These are phyloP conservation scores for Myrmophylax atrothorax DNA, from an alignment of 2,113 vertebrate species.

Conservation along the genomic window DNA sequence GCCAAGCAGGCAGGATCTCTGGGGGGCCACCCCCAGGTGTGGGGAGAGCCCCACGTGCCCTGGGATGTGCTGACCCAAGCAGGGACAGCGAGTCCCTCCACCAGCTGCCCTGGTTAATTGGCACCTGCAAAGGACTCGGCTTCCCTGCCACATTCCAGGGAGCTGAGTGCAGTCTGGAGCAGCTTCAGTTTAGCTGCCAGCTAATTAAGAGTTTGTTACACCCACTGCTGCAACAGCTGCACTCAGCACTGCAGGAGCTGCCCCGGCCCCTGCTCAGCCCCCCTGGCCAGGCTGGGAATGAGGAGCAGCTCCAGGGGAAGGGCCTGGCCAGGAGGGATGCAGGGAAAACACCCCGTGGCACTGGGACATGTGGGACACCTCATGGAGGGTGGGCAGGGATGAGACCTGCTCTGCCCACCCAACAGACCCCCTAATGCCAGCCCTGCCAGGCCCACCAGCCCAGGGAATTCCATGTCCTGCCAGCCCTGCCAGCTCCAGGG, in stretches of 20 bases:
- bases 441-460: accelerated
- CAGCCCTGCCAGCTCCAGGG: neutral
- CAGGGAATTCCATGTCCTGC: too few relatives aligned
- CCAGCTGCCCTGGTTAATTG: neutral
- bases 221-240: neutral
- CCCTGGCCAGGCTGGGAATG: neutral
- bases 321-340: neutral
- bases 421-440: neutral
- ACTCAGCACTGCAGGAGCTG: neutral
- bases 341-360: accelerated
- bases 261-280: neutral
- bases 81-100: neutral
- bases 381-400: neutral
- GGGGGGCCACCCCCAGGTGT: neutral
- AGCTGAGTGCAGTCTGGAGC: conserved; percentile 17
- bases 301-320: neutral
- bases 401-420: accelerated
- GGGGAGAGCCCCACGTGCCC: neutral
- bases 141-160: conserved; percentile 24
- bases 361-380: accelerated
- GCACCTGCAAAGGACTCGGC: neutral
- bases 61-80: neutral
- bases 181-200: neutral
- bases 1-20: neutral
- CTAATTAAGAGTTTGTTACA: conserved; percentile 40